Base-by-base conservation (phyloP, 2,797 vertebrate genomes). In the Alosa sapidissima region DNA sequence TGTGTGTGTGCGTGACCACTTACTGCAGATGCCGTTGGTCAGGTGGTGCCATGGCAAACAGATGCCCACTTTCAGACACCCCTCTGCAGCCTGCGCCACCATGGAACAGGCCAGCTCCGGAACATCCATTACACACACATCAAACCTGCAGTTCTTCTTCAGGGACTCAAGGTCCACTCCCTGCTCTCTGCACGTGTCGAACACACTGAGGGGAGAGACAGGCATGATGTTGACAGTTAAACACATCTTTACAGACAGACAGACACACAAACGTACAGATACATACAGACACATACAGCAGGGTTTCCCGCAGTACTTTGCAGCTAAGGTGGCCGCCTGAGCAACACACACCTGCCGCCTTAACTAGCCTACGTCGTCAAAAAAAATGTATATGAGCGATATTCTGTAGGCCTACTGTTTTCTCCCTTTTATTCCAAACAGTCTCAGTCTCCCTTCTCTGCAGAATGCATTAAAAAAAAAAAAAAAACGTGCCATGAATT, bases 21-120 rank as follows among this genome's bases (percentile, higher is more conserved):
- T 91, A 95, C 95, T 85, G 82, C 95, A 96, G 2, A 0, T 82
- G 86, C 93, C 93, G 36, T 91, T 87, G 0, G 93, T 94, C 33
- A 94, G 88, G 3, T 11, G n/a, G 90, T 92, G 93, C 95, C 95
- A 96, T n/a, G 93, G 85, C 36, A 95, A 83, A 85, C 93, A 94
- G 60, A 92, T 1, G 54, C 91, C 91, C 14, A 0, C 16, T 0
- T 10, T 78, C 47, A 85, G 90, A 87, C 95, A 96, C 33, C 92
- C 89, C 2, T 87, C 85, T 16, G 92, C 94, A 45, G 93, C 91
- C 49, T 91, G 89, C 33, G 91, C 91, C 21, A 96, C 83, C 41
- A 91, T 45, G 3, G 91, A 89, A 65, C 95, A 95, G 33, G 11
- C 13, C 33, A 19, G 0, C 11, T 41, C 14, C 11, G 36, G 28